Evolutionary conservation across 2,797 vertebrate species (phyloP).

Genomic region (Nyctalus aviator): DNA sequence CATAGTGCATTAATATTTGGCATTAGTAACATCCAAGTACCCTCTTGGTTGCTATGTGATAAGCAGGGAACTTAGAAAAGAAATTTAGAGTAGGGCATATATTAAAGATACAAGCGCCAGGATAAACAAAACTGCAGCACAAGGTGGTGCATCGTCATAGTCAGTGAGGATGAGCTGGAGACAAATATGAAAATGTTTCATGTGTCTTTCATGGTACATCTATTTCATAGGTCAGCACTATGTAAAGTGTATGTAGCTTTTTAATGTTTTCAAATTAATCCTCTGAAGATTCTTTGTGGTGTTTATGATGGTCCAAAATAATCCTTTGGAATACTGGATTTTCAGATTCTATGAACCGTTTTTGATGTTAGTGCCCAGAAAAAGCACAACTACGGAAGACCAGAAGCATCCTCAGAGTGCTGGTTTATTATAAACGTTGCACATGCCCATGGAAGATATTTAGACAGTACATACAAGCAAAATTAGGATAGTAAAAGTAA

Average conservation of each 20-base stretch:
- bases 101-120: background rate
- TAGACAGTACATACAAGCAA: background rate
- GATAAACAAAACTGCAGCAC: slow-evolving; percentile 10
- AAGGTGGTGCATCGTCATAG: background rate
- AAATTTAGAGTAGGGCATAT: background rate
- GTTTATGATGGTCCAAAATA: background rate
- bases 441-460: background rate
- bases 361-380: background rate
- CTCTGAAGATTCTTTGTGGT: background rate
- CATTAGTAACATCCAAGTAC: background rate
- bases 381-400: background rate
- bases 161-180: background rate
- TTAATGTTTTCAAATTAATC: background rate
- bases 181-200: background rate
- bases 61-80: background rate
- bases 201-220: background rate
- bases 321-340: background rate
- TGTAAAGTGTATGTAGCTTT: background rate
- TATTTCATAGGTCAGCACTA: background rate
- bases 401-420: background rate
- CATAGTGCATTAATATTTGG: background rate
- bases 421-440: slow-evolving; percentile 17
- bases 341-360: background rate
- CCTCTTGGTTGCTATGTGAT: background rate
- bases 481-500: background rate